Evolutionary conservation across 2,888 invertebrate species (phyloP), one percentile per base, ranked within the genome.

Genomic region (Graphium colonna): DNA sequence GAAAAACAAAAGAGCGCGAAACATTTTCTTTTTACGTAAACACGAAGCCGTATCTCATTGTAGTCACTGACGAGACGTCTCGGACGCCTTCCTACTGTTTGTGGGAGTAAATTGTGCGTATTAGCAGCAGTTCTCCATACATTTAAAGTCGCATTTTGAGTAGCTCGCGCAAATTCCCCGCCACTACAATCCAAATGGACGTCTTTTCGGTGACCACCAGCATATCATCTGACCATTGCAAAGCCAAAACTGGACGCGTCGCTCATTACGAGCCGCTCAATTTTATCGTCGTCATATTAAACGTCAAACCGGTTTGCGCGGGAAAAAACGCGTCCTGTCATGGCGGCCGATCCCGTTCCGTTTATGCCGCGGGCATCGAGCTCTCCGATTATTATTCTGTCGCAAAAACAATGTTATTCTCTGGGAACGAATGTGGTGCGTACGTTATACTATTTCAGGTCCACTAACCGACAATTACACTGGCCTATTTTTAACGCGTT

Each of bases 251-350:
- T 45, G 44, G 51, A 31, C 28, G 12, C n/a, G 46, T 17, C 26
- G 46, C 47, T 51, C 50, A 53, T 58, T 56, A 56, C 41, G 33
- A n/a, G 44, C 18, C 9, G 42, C 43, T 40, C 26, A 49, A 42
- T 54, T 56, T 55, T 52, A 47, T n/a, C n/a, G n/a, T 59, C 47
- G 50, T 47, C 39, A 51, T 45, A 50, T 52, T 55, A 56, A 52
- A 52, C 41, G 51, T 26, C 3, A 50, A 55, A 52, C 48, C 51
- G 33, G 56, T 58, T 54, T 42, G 38, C 41, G 3, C 16, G 48
- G 44, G 42, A 49, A 53, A 33, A 51, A 52, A 56, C 52, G 52
- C 50, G 45, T 52, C 42, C 48, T 45, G 36, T 56, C 43, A 46
- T 38, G 49, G 56, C 48, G 16, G 31, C 38, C 42, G 38, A 18